Evolutionary conservation across 2,113 vertebrate species (phyloP), one percentile per base, ranked within the genome.

Genomic region (Prionailurus viverrinus): DNA sequence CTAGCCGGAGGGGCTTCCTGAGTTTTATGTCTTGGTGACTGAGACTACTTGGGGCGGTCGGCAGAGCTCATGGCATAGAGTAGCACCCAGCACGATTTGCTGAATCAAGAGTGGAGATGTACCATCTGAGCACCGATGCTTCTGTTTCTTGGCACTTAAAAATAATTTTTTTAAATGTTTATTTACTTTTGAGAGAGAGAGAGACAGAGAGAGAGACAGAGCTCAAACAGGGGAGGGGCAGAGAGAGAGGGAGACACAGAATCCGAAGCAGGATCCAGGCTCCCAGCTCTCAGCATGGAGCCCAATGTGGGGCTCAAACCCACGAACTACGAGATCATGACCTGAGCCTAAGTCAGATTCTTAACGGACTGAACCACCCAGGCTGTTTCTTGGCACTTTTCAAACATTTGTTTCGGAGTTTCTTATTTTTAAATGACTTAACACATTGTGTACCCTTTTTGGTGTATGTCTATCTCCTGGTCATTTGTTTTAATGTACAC

Each of bases 1-100:
- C 66, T 3, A 0, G 65, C 15, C 2, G 4, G n/a, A 31, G 45
- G 4, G 10, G 27, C 31, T 25, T 78, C 6, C 3, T 3, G 27
- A 31, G 39, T 39, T 16, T 53, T 27, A 2, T 3, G 15, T 9
- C 7, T 16, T 25, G 11, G 18, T 27, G 5, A 76, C 18, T 0
- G 14, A 11, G 78, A 2, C 13, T 5, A 16, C 23, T 66, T 16
- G 1, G 36, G 31, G 10, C 9, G 48, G 21, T 27, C 10, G 31
- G 12, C 25, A 11, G 31, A 25, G 18, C 9, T 58, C 55, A 10
- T 4, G 0, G 41, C 8, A 21, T 7, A 48, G 23, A 76, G 25
- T 2, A 14, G 45, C 41, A 7, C 55, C 58, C 12, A 16, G 5
- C 21, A 33, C 8, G 1, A n/a, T 12, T 41, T 19, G 23, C n/a